These are phyloP conservation scores for Fissipunctia ypsillon DNA, from an alignment of 2,888 invertebrate genomes.

Conservation along the genomic window DNA sequence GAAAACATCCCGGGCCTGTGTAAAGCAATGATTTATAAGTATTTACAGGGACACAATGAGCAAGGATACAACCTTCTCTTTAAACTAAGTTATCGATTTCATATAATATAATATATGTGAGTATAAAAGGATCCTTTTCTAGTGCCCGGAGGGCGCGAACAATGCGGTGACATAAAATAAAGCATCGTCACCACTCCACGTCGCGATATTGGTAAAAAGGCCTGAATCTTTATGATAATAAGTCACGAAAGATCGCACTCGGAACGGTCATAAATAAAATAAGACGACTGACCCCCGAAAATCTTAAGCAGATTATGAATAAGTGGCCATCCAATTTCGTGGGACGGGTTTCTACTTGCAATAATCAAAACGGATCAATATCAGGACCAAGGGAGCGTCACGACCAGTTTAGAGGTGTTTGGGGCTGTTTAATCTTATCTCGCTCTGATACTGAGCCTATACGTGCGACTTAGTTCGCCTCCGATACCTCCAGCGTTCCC, in stretches of 20 bases:
- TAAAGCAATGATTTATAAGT: conserved; percentile 55
- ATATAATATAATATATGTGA: conserved; percentile 50
- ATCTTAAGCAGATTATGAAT: conserved; percentile 77
- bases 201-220: conserved; percentile 67
- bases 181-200: conserved; percentile 66
- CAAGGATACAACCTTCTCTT: conserved; percentile 48
- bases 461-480: conserved; percentile 65
- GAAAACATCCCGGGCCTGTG: conserved; percentile 30
- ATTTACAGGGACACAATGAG: conserved; percentile 47
- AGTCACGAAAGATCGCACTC: conserved; percentile 69
- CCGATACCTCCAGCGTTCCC: conserved; percentile 61
- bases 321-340: conserved; percentile 71
- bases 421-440: conserved; percentile 75
- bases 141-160: conserved; percentile 63
- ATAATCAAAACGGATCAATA: conserved; percentile 75
- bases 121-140: conserved; percentile 62
- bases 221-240: conserved; percentile 70
- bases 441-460: conserved; percentile 65
- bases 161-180: conserved; percentile 70
- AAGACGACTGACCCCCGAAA: conserved; percentile 73
- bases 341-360: conserved; percentile 61
- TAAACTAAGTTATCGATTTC: conserved; percentile 59
- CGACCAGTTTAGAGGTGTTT: conserved; percentile 73
- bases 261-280: conserved; percentile 75
- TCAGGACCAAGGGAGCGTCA: conserved; percentile 73